A percentile compares a stretch with the other conserved stretches of the same genome.
Evolutionary conservation across 2,113 vertebrate species (phyloP).

Genomic region (Stigmatopora argus): DNA sequence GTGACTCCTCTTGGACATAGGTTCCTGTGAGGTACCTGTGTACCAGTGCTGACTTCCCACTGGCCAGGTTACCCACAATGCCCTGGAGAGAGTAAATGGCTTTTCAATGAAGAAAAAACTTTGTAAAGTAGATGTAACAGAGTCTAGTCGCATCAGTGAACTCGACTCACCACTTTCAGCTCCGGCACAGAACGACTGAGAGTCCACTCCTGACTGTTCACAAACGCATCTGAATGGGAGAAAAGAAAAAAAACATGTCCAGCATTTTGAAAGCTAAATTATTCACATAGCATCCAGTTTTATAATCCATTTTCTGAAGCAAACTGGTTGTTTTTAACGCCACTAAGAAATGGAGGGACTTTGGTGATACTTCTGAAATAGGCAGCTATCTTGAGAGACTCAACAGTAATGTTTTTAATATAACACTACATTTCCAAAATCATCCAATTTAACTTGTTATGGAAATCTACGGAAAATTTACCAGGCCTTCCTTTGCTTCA

Average conservation of each 20-base stretch:
- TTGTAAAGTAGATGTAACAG: neutral
- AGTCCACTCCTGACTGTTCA: slow-evolving; percentile 99
- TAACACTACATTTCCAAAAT: too few relatives aligned
- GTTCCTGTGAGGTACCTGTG: slow-evolving; percentile 96
- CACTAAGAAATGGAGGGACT: neutral
- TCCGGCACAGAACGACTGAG: slow-evolving; percentile 89
- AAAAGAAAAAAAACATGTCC: slow-evolving; percentile 2
- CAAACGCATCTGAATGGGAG: slow-evolving; percentile 84
- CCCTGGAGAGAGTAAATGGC: slow-evolving; percentile 69
- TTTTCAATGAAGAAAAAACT: neutral
- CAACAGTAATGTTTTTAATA: too few relatives aligned
- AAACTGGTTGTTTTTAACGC: neutral
- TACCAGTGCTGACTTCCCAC: slow-evolving; percentile 94
- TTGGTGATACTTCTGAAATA: too few relatives aligned
- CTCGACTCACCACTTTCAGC: slow-evolving; percentile 91
- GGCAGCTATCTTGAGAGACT: too few relatives aligned
- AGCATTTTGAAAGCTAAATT: neutral
- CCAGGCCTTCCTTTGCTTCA: too few relatives aligned
- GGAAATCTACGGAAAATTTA: too few relatives aligned
- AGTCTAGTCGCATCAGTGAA: neutral
- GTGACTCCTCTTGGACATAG: slow-evolving; percentile 95
- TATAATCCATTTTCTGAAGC: neutral
- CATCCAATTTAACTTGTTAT: too few relatives aligned
- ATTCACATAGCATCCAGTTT: neutral
- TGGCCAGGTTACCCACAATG: slow-evolving; percentile 95